Conservation (phyloP, 2,888 invertebrate genomes). For the Latrodectus elegans region DNA sequence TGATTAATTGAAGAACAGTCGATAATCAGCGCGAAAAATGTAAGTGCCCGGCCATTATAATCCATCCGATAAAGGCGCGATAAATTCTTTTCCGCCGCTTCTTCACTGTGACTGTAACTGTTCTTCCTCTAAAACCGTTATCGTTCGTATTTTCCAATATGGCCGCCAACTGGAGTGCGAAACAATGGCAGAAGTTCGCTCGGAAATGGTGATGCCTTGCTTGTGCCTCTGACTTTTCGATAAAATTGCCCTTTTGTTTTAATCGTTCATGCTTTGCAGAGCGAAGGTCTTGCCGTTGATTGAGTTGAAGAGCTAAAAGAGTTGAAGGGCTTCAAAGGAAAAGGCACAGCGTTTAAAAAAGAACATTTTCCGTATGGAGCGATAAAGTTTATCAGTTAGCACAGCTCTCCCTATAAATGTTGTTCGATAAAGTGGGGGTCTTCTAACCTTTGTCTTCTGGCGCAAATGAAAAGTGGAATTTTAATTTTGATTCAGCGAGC, state of each 20-base stretch:
- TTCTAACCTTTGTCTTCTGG: constrained; percentile 63
- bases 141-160: constrained; percentile 67
- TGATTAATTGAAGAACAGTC: constrained; percentile 66
- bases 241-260: constrained; percentile 66
- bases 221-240: constrained; percentile 41
- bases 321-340: constrained; percentile 48
- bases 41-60: constrained; percentile 68
- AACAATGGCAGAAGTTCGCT: constrained; percentile 52
- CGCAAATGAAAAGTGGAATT: constrained; percentile 67
- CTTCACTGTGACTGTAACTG: constrained; percentile 66
- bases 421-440: constrained; percentile 36
- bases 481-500: constrained; percentile 64
- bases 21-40: constrained; percentile 68
- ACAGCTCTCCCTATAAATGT: constrained; percentile 34
- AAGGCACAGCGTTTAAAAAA: constrained; percentile 20
- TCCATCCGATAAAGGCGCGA: constrained; percentile 67
- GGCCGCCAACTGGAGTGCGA: constrained; percentile 65
- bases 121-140: constrained; percentile 15
- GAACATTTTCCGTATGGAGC: constrained; percentile 57
- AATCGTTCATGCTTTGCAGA: constrained; percentile 38
- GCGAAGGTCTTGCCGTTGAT: constrained; percentile 47
- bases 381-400: constrained; percentile 64
- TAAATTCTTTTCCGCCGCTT: constrained; percentile 66
- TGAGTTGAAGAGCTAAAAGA: constrained; percentile 58
- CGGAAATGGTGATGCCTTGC: constrained; percentile 9